These are phyloP conservation scores for Muraenolepis orangiensis DNA, from an alignment of 2,797 vertebrate genomes.

Conservation along the genomic window DNA sequence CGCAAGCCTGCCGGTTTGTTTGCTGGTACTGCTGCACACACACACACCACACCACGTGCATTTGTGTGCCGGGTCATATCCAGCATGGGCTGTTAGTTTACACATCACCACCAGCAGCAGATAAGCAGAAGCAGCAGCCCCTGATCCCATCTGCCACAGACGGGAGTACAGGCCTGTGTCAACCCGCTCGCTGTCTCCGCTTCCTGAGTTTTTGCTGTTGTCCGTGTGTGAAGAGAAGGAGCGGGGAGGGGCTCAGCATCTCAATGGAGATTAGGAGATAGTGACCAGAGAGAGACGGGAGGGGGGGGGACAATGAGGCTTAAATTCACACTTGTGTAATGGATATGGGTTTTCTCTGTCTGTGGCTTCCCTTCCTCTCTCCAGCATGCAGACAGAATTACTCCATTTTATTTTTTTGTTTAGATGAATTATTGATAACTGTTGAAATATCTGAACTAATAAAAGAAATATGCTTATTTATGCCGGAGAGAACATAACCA, in stretches of 20 bases:
- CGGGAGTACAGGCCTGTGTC: conserved; percentile 64
- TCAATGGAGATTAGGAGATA: background rate
- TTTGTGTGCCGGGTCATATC: conserved; percentile 31
- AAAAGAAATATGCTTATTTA: no score
- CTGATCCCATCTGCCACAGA: conserved; percentile 66
- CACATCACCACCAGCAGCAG: conserved; percentile 51
- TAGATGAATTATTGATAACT: no score
- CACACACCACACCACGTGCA: conserved; percentile 12
- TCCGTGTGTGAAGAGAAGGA: conserved; percentile 35
- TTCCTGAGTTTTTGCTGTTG: conserved; percentile 68
- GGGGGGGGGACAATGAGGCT: conserved; percentile 9
- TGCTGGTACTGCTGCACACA: no score
- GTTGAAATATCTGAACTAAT: no score
- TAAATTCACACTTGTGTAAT: conserved; percentile 24
- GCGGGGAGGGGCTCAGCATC: conserved; percentile 7
- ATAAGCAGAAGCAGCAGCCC: conserved; percentile 57
- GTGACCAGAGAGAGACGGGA: no score
- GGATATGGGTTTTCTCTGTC: conserved; percentile 50
- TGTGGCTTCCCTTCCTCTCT: no score
- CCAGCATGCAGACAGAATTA: conserved; percentile 16
- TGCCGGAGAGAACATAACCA: background rate
- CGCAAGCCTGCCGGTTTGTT: no score
- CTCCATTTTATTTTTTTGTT: background rate
- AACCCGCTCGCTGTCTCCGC: conserved; percentile 57
- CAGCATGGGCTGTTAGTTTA: conserved; percentile 56